Conservation (phyloP, 2,888 invertebrate species). For the Hedychridium roseum region DNA sequence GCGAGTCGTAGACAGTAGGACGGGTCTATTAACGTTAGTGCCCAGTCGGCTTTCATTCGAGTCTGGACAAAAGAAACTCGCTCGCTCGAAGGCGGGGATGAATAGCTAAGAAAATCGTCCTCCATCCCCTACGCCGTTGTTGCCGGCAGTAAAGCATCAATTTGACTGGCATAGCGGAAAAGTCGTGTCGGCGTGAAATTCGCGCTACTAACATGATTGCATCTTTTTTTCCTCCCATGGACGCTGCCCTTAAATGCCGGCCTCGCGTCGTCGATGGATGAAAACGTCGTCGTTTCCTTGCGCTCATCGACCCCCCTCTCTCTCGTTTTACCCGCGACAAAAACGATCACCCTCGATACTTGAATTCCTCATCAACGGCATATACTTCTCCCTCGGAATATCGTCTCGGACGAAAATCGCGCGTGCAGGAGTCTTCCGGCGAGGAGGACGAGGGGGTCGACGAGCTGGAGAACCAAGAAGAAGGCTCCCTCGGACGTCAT, state of each 20-base stretch:
- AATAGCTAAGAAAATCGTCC: too few species aligned
- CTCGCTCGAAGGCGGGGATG: too few species aligned
- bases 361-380: too few species aligned
- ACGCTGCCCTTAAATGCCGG: slow-evolving; percentile 50
- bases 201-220: slow-evolving; percentile 47
- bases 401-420: slow-evolving; percentile 13
- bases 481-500: slow-evolving; percentile 53
- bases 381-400: background rate
- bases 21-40: too few species aligned
- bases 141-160: too few species aligned
- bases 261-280: slow-evolving; percentile 42
- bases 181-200: too few species aligned
- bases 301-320: slow-evolving; percentile 6
- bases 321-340: background rate
- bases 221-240: slow-evolving; percentile 48
- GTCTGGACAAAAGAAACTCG: too few species aligned
- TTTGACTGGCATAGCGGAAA: too few species aligned
- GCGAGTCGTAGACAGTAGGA: too few species aligned
- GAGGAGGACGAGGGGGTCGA: slow-evolving; percentile 60
- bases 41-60: too few species aligned
- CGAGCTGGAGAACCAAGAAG: slow-evolving; percentile 60
- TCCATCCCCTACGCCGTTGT: too few species aligned
- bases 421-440: slow-evolving; percentile 57
- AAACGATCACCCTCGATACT: slow-evolving; percentile 7
- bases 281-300: slow-evolving; percentile 17